Percentiles rank a stretch among this genome's conserved stretches.
phyloP scores from a whole-genome alignment of 2,888 invertebrate species.

The Hydroisotoma schaefferi region DNA sequence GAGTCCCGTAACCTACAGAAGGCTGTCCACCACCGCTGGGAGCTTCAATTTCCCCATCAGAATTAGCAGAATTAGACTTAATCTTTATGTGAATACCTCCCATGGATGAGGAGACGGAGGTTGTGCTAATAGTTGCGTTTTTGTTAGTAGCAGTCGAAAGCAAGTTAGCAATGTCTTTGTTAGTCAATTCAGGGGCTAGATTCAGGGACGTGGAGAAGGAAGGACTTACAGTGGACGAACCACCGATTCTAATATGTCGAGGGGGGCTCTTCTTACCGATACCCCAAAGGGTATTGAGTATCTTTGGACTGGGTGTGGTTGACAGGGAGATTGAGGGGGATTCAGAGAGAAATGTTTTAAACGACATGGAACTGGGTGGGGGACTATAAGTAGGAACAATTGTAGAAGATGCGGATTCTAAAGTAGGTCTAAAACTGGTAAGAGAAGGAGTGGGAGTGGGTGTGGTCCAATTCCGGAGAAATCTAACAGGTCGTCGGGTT shows the following conservation, averaged over 20 bases:
- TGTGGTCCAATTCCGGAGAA: not conserved
- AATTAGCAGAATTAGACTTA: constrained; percentile 14
- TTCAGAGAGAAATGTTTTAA: too few relatives aligned
- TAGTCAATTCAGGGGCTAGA: too few relatives aligned
- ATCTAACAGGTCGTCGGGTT: not conserved
- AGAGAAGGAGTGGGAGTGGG: not conserved
- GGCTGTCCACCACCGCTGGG: constrained; percentile 26
- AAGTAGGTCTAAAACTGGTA: not conserved
- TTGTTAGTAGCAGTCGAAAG: constrained; percentile 7
- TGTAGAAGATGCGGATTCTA: constrained; percentile 8
- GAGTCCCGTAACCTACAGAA: constrained; percentile 42
- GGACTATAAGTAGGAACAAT: constrained; percentile 19
- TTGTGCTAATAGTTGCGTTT: not conserved
- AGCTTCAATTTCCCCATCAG: not conserved
- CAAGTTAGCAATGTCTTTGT: not conserved
- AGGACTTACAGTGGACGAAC: constrained; percentile 15
- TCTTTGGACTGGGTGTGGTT: not conserved
- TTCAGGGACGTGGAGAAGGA: too few relatives aligned
- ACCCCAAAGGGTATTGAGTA: not conserved
- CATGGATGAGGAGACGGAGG: not conserved
- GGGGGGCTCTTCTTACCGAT: not conserved
- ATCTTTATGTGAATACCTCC: constrained; percentile 14
- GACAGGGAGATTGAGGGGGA: not conserved
- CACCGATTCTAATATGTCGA: constrained; percentile 10
- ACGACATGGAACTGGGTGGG: not conserved